Conservation (phyloP, 1,140 invertebrate species). For the Stratiolaelaps scimitus region DNA sequence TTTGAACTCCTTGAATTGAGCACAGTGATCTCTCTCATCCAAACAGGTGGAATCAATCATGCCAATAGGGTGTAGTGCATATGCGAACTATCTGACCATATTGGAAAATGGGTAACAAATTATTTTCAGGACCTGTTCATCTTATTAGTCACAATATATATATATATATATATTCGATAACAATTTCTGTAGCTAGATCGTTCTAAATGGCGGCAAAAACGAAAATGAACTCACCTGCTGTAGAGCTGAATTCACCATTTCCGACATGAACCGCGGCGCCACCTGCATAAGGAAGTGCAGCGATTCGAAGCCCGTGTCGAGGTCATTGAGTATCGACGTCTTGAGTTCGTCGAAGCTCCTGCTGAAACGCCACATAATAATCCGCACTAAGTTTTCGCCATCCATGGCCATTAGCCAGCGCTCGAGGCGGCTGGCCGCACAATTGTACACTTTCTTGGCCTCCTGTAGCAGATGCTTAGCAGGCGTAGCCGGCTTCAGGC, state of each 20-base stretch:
- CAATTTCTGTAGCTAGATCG: too few relatives aligned
- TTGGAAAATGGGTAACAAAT: too few relatives aligned
- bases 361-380: constrained; percentile 26
- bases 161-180: too few relatives aligned
- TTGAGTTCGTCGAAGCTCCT: constrained; percentile 25
- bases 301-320: constrained; percentile 17
- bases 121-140: too few relatives aligned
- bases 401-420: constrained; percentile 24
- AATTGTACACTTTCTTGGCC: constrained; percentile 8
- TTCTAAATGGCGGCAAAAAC: too few relatives aligned
- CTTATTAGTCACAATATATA: too few relatives aligned
- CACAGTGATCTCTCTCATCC: too few relatives aligned
- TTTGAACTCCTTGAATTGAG: too few relatives aligned
- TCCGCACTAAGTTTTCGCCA: constrained; percentile 7
- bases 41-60: too few relatives aligned
- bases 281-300: constrained; percentile 21
- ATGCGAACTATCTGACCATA: too few relatives aligned
- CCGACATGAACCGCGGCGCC: constrained; percentile 6
- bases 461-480: constrained; percentile 19
- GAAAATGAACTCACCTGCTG: background rate
- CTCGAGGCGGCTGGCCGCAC: constrained; percentile 4
- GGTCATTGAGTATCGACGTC: constrained; percentile 16
- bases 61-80: too few relatives aligned
- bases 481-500: constrained; percentile 12
- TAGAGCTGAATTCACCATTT: constrained; percentile 21